Evolutionary conservation across 2,888 invertebrate species (phyloP), one percentile per base, ranked within the genome.

Genomic region (Pristionchus entomophagus): DNA sequence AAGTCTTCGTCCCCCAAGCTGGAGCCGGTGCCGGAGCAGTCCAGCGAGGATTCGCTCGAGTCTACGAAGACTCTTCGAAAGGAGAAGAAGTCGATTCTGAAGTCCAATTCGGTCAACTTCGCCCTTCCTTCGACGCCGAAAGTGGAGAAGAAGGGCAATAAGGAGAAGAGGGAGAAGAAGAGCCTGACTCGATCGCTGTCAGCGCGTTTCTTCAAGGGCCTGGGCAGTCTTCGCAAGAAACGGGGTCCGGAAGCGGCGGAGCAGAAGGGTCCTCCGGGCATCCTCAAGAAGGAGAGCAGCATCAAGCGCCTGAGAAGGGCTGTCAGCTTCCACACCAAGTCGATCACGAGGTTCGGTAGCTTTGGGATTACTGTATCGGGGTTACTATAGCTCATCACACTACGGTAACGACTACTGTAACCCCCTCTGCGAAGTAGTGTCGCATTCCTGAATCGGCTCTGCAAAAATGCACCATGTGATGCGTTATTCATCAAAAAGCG

Each of bases 271-370:
- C 8, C 45, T 10, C 45, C 45, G 19, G 56, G 56, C 17, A 56
- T 56, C n/a, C 56, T 56, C 22, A 73, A 45, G 73, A 73, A 26
- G 41, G 41, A 1, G 0, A n/a, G 73, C 26, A 45, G 41, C 3
- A n/a, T 38, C n/a, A 73, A 26, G 4, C 0, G 41, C 0, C 41
- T 73, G 19, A 73, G 41, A 5, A 73, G 73, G 6, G 73, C 73
- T 12, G 73, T 73, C 26, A 73, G 73, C 73, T 73, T 73, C 73
- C 73, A 73, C 12, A 41, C 29, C n/a, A 41, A 73, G 17, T 38
- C 73, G 2, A 41, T 35, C 2, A 73, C 26, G 41, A 73, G 73
- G 73, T 73, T n/a, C 5, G 32, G 4, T 5, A 32, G 32, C 14
- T n/a, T 65, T 35, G 65, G 35, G 65, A 35, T 2, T 35, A 35